These are phyloP conservation scores for Yponomeuta cagnagella DNA, from an alignment of 2,888 invertebrate genomes.

Conservation along the genomic window DNA sequence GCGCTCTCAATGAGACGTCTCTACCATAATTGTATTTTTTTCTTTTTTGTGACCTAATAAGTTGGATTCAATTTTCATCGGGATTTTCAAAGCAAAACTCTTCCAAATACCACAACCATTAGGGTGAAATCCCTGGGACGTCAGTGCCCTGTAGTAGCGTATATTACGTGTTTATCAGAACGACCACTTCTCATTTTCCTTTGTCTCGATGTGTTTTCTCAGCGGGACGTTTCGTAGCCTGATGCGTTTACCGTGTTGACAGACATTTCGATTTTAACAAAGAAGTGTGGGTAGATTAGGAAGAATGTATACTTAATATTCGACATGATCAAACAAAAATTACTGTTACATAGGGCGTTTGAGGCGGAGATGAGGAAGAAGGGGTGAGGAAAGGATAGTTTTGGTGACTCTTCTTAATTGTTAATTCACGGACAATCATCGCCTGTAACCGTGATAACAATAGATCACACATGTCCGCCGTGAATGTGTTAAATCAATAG, in stretches of 20 bases:
- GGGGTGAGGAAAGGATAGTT: too few species aligned
- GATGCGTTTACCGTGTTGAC: conserved; percentile 9
- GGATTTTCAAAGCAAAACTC: neutral
- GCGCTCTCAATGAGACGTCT: neutral
- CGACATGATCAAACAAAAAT: neutral
- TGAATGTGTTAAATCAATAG: too few species aligned
- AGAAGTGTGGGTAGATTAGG: neutral
- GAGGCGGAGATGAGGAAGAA: too few species aligned
- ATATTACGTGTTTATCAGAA: neutral
- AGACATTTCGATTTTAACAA: conserved; percentile 1
- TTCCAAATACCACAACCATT: neutral
- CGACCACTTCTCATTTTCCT: neutral
- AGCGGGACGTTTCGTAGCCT: conserved; percentile 7
- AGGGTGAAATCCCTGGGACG: neutral
- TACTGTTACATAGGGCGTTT: neutral
- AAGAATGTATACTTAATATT: neutral
- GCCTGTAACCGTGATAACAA: too few species aligned
- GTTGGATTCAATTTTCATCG: neutral
- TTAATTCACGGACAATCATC: too few species aligned
- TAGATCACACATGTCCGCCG: too few species aligned
- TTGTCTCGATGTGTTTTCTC: conserved; percentile 2
- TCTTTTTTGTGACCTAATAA: neutral
- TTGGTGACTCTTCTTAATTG: too few species aligned
- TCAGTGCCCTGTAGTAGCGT: neutral
- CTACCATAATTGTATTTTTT: neutral